Conservation (phyloP, 2,113 vertebrate species). For the Percopsis transmontana region DNA sequence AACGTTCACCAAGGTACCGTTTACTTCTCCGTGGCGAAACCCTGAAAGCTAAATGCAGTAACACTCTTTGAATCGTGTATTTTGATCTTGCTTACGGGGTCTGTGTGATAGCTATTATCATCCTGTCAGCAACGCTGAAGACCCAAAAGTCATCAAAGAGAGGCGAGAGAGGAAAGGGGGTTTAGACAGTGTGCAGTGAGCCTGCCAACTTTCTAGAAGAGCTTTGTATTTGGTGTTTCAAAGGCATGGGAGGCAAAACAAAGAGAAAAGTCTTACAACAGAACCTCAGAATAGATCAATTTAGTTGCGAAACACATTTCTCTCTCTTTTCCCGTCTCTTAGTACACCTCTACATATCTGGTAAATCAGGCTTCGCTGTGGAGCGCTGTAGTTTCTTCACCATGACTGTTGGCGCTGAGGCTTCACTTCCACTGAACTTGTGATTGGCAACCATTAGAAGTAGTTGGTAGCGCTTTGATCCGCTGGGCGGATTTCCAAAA, state of each 20-base stretch:
- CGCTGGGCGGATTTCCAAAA: constrained; percentile 66
- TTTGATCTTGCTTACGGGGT: constrained; percentile 57
- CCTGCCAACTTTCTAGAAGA: constrained; percentile 33
- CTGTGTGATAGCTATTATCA: constrained; percentile 54
- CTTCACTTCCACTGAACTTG: constrained; percentile 51
- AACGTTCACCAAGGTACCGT: constrained; percentile 25
- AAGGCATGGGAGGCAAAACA: constrained; percentile 45
- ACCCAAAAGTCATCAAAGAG: constrained; percentile 31
- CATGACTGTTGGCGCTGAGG: constrained; percentile 47
- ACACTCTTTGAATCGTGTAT: constrained; percentile 33
- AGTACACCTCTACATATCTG: constrained; percentile 28
- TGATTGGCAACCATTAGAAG: constrained; percentile 72
- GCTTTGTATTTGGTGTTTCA: constrained; percentile 37
- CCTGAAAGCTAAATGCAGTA: constrained; percentile 7
- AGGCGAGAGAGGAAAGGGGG: constrained; percentile 18
- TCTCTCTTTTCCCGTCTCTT: constrained; percentile 11
- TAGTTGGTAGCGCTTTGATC: constrained; percentile 72
- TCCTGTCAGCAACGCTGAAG: constrained; percentile 40
- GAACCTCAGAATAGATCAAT: constrained; percentile 5
- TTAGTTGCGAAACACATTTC: constrained; percentile 31
- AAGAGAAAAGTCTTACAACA: constrained; percentile 31
- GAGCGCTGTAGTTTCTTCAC: constrained; percentile 32
- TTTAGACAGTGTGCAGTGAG: constrained; percentile 18
- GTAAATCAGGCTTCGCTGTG: constrained; percentile 64
- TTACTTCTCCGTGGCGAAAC: constrained; percentile 22